A percentile compares a stretch with the other conserved stretches of the same genome.
Conservation (phyloP, 2,797 vertebrate genomes). For the Cebuella pygmaea region DNA sequence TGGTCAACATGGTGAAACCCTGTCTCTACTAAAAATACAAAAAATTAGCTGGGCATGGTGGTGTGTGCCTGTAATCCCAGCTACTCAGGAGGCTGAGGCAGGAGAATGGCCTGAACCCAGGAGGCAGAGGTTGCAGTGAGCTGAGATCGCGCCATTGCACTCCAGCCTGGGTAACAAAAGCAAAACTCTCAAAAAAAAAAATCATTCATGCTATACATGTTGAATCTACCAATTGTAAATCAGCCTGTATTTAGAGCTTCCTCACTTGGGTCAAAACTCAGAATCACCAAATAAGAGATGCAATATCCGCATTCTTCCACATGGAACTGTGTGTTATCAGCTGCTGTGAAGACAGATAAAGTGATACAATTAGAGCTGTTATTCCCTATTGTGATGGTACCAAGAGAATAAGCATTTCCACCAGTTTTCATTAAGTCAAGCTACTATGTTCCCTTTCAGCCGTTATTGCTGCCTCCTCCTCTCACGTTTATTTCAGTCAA, state of each 20-base stretch:
- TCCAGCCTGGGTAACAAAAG: too few species aligned
- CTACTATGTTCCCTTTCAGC: not conserved
- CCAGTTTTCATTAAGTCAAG: not conserved
- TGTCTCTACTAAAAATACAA: too few species aligned
- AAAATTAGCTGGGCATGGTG: too few species aligned
- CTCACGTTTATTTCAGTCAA: not conserved
- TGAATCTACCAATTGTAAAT: not conserved
- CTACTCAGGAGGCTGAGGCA: too few species aligned
- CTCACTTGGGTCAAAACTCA: not conserved
- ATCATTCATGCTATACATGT: not conserved
- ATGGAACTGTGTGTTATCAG: not conserved
- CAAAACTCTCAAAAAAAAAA: not conserved
- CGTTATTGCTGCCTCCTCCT: not conserved
- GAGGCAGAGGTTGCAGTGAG: too few species aligned
- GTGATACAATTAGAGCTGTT: not conserved
- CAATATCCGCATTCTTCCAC: not conserved
- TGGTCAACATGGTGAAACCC: too few species aligned
- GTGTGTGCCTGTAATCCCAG: too few species aligned
- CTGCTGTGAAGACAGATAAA: not conserved
- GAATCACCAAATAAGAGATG: not conserved
- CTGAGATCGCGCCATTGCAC: too few species aligned
- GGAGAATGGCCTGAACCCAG: too few species aligned
- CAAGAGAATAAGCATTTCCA: not conserved
- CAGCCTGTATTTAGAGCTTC: not conserved
- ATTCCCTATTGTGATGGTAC: not conserved